A percentile compares a stretch with the other conserved stretches of the same genome.
Evolutionary conservation across 1,140 invertebrate genomes (phyloP).

Genomic region (Drosophila hydei): DNA sequence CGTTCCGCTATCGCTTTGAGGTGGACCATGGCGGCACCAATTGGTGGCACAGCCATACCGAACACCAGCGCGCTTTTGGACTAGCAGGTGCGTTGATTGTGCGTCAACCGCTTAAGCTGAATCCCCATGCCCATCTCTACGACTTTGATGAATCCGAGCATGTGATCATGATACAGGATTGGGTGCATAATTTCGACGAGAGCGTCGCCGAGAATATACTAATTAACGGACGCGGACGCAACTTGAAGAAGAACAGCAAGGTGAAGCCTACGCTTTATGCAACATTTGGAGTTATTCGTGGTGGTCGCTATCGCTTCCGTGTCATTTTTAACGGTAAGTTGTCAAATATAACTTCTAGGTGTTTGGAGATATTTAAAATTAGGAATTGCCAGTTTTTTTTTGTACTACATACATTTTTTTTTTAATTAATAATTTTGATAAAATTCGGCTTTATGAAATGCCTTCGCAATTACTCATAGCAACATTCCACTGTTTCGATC

Average conservation of each 20-base stretch:
- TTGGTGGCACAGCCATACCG: constrained; percentile 83
- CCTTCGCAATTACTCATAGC: too few relatives aligned
- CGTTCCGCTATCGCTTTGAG: constrained; percentile 85
- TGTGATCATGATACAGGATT: constrained; percentile 80
- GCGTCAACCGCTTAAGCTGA: constrained; percentile 65
- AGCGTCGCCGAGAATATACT: constrained; percentile 84
- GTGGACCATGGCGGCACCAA: constrained; percentile 84
- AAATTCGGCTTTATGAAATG: too few relatives aligned
- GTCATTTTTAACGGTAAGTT: constrained; percentile 85
- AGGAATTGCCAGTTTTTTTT: too few relatives aligned
- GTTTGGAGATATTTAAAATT: too few relatives aligned
- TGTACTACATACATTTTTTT: too few relatives aligned
- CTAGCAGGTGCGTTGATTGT: constrained; percentile 84
- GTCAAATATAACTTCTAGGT: too few relatives aligned
- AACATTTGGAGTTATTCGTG: constrained; percentile 72
- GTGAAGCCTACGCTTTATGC: constrained; percentile 63
- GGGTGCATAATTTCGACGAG: constrained; percentile 77
- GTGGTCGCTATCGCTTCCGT: constrained; percentile 85
- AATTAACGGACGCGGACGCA: constrained; percentile 85
- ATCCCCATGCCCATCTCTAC: constrained; percentile 76
- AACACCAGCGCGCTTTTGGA: constrained; percentile 84
- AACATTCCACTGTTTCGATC: too few relatives aligned
- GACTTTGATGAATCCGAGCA: constrained; percentile 82
- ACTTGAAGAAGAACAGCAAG: constrained; percentile 63
- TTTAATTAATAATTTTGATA: too few relatives aligned